Evolutionary conservation across 1,140 invertebrate genomes (phyloP), one percentile per base, ranked within the genome.

Genomic region (Drosophila lacertosa): DNA sequence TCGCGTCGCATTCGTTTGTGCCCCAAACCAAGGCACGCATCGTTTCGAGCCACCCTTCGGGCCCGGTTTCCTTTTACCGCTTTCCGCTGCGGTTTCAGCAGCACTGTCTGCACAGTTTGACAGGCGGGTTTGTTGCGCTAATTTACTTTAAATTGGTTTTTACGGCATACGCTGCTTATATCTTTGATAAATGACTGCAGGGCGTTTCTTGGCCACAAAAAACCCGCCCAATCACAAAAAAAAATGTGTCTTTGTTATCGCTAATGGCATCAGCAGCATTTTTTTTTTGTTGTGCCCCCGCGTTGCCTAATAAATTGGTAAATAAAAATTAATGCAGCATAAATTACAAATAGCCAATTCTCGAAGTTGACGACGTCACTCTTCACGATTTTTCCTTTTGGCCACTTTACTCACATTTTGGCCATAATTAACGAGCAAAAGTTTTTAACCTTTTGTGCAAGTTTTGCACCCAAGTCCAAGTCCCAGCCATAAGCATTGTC

Each of bases 81-180:
- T 54, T 50, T 50, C 45, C 44, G 16, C 35, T 60, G 51, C 4
- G 63, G 69, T 72, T 72, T 67, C 37, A 35, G 40, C 33, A 59
- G 69, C 54, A 63, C 42, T 80, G 57, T 55, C 54, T 35, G 29
- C 73, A 50, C 60, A 59, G 71, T 74, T 74, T 68, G 77, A 70
- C 68, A 62, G 60, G 40, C 57, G 35, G 37, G 18, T 37, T 71
- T 63, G 48, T 22, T 74, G 76, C 65, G 77, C 81, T 84, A 84
- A 84, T 84, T 84, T 86, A 84, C 81, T 84, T 84, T 86, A 84
- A 84, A 84, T 84, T 84, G 81, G 81, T 84, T 84, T 79, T 77
- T 68, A 64, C 60, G 67, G 62, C 67, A 65, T 20, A 50, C 22
- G 39, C 45, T 40, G 51, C 70, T 69, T 40, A 53, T 74, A 76